Evolutionary conservation across 1,140 invertebrate genomes (phyloP), one percentile per base, ranked within the genome.

Genomic region (Neotoxoptera formosana): DNA sequence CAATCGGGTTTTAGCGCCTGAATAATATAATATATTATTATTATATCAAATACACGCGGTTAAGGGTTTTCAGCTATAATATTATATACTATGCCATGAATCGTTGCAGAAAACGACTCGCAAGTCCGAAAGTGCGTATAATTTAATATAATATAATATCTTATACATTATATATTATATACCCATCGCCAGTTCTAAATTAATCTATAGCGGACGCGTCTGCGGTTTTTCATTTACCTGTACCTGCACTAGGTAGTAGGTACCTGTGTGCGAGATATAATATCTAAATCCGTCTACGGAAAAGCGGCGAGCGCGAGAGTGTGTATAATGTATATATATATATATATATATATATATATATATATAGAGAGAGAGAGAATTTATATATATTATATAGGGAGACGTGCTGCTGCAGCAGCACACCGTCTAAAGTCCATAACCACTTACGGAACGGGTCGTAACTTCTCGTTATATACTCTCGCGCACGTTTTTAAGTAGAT

Each of bases 381-480:
- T 25, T 83, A 84, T 86, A 84, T 45, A 45, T 30, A 53, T 23
- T 84, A 84, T 47, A 47, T 83, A 9, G 47, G 83, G 47, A 87
- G 86, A 87, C 47, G 48, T 34, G 60, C 60, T 34, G 60, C 60
- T n/a, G n/a, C 60, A 89, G 86, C 41, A 89, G 86, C 25, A 45
- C 41, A 30, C 84, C 87, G n/a, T 53, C 88, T 89, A 89, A 89
- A 89, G 51, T 89, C 88, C 88, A 56, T 56, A 89, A 89, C 88
- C 88, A 89, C 88, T 89, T 89, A 89, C 88, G 51, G 51, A 56
- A 11, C 34, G 1, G 34, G 88, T 89, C 88, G 89, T 90, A 90
- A 90, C 41, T 90, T 41, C 53, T 90, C 89, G 89, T 90, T 90
- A 90, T 45, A 67, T 25, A 67, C 56, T 45, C 89, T 60, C 41